Percentiles rank a stretch among this genome's conserved stretches.
phyloP scores from a whole-genome alignment of 2,797 vertebrate species.

The Girardinus metallicus region DNA sequence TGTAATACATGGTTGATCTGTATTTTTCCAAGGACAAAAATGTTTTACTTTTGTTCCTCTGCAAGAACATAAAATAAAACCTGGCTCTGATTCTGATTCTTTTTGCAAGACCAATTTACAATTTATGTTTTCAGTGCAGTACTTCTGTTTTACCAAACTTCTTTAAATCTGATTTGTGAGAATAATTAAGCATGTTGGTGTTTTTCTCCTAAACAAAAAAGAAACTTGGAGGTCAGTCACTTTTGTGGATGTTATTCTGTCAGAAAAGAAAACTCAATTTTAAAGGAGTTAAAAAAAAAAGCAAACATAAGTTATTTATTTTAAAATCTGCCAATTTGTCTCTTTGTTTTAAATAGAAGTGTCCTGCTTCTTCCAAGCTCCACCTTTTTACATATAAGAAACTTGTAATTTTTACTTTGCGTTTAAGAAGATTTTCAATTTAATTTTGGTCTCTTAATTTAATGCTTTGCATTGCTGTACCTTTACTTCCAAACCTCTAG shows the following conservation, averaged over 20 bases:
- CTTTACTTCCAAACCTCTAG: conserved; percentile 26
- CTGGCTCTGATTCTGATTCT: background rate
- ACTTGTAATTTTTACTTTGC: background rate
- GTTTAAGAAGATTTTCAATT: background rate
- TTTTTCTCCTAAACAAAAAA: background rate
- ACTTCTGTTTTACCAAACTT: background rate
- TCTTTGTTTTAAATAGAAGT: background rate
- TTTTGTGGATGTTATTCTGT: background rate
- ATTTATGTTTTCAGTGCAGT: background rate
- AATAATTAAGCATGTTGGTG: background rate
- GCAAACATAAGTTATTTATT: background rate
- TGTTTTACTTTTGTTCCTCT: background rate
- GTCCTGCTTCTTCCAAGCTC: background rate
- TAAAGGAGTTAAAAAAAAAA: background rate
- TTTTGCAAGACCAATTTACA: too few species aligned
- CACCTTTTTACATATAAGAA: background rate
- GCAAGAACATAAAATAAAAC: background rate
- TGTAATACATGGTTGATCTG: background rate
- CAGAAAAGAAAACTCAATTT: background rate
- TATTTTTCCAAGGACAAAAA: conserved; percentile 3
- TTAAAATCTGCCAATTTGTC: background rate
- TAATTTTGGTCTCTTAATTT: too few species aligned
- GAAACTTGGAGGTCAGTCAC: background rate
- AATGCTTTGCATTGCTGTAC: background rate
- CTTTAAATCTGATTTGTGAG: background rate